These are phyloP conservation scores for Ormia ochracea DNA, from an alignment of 2,888 invertebrate species.

Conservation along the genomic window DNA sequence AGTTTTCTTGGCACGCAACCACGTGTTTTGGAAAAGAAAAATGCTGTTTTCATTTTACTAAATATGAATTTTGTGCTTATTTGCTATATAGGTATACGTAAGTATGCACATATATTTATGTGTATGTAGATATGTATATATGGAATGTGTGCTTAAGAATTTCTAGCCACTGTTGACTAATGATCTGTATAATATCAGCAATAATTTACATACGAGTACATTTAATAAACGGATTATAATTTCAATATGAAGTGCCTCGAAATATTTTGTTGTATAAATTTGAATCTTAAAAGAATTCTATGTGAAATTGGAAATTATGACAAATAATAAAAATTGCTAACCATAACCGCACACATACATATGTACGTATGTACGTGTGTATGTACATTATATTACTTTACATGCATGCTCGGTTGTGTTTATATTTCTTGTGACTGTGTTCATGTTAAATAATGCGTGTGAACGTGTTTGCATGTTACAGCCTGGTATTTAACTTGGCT, in stretches of 20 bases:
- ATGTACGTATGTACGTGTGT: neutral
- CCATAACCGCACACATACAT: neutral
- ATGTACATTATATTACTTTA: too few relatives aligned
- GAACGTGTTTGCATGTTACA: slow-evolving; percentile 49
- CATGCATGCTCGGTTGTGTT: too few relatives aligned
- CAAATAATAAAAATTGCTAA: neutral
- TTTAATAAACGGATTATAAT: slow-evolving; percentile 3
- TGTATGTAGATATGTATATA: neutral
- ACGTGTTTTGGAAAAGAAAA: slow-evolving; percentile 10
- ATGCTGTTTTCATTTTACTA: neutral
- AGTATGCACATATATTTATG: neutral
- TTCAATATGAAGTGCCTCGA: slow-evolving; percentile 2
- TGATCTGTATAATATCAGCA: neutral
- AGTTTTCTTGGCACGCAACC: slow-evolving; percentile 45
- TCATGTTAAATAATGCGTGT: slow-evolving; percentile 28
- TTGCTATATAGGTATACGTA: neutral
- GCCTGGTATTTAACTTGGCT: slow-evolving; percentile 27
- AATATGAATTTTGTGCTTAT: neutral
- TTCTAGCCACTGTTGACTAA: neutral
- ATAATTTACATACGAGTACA: neutral
- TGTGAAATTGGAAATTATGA: neutral
- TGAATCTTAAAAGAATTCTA: neutral
- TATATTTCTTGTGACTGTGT: neutral
- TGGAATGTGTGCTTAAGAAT: neutral
- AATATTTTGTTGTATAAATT: neutral